Conservation (phyloP, 2,113 vertebrate genomes). For the Nothocercus nigrocapillus region DNA sequence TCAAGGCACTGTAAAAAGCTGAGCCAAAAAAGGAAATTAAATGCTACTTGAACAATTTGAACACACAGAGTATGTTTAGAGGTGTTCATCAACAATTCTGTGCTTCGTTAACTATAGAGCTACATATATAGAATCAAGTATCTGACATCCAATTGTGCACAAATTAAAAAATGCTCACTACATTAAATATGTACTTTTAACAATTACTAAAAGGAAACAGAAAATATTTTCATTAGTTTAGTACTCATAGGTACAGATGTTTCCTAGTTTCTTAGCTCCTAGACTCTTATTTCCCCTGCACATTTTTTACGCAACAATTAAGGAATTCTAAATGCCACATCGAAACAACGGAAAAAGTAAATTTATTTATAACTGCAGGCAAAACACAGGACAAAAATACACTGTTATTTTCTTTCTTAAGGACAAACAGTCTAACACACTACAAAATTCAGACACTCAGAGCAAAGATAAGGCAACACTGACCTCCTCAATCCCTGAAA, state of each 20-base stretch:
- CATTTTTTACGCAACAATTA: neutral
- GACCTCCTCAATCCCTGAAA: neutral
- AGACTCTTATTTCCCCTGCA: too few relatives aligned
- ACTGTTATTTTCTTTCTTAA: neutral
- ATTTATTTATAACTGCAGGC: neutral
- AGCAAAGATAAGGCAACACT: neutral
- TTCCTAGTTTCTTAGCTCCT: neutral
- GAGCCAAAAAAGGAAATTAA: neutral
- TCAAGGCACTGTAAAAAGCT: neutral
- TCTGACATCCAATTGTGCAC: neutral
- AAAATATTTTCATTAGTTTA: neutral
- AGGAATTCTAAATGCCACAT: neutral
- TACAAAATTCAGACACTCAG: neutral
- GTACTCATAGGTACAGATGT: neutral
- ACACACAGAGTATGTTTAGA: neutral
- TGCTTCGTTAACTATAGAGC: neutral
- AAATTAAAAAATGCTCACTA: neutral
- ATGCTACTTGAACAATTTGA: neutral
- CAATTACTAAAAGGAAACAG: neutral
- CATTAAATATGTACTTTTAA: neutral
- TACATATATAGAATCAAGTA: neutral
- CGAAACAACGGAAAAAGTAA: neutral
- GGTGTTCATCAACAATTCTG: neutral
- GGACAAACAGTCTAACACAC: neutral
- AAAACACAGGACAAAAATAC: neutral